Conservation (phyloP, 2,113 vertebrate species). For the Ochotona princeps region DNA sequence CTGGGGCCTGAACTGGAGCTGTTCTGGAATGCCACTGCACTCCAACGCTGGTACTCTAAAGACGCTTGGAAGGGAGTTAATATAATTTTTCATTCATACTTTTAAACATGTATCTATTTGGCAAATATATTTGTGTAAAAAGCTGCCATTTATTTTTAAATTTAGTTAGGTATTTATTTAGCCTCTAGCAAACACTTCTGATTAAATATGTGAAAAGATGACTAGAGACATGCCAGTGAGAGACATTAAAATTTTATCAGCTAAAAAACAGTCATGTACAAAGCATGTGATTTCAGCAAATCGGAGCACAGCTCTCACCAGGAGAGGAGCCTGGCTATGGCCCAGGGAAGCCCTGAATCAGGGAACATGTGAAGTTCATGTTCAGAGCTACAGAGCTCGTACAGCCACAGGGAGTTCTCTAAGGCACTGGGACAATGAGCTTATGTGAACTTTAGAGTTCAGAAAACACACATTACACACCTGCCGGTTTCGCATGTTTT, state of each 20-base stretch:
- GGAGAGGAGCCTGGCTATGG: constrained; percentile 64
- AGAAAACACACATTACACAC: constrained; percentile 13
- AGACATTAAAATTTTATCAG: constrained; percentile 79
- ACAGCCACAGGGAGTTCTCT: constrained; percentile 60
- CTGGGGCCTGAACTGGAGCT: too few species aligned
- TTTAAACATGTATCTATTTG: not conserved
- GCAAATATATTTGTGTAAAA: constrained; percentile 77
- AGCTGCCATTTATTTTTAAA: constrained; percentile 78
- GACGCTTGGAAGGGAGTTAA: constrained; percentile 68
- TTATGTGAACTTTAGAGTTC: constrained; percentile 70
- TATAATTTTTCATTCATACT: not conserved
- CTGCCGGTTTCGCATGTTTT: constrained; percentile 76
- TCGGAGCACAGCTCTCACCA: constrained; percentile 59
- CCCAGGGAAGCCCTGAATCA: constrained; percentile 75
- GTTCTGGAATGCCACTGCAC: too few species aligned
- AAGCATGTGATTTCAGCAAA: constrained; percentile 71
- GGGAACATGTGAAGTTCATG: constrained; percentile 67
- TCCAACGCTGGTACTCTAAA: too few species aligned
- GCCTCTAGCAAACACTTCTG: constrained; percentile 69
- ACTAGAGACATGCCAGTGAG: constrained; percentile 79
- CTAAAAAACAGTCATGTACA: constrained; percentile 84
- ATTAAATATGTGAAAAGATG: constrained; percentile 61
- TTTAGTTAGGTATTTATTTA: constrained; percentile 71
- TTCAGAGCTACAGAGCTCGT: constrained; percentile 58
- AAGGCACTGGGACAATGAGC: constrained; percentile 71